Base-by-base conservation (phyloP, 1,140 invertebrate genomes). In the Drosophila sulfurigaster region DNA sequence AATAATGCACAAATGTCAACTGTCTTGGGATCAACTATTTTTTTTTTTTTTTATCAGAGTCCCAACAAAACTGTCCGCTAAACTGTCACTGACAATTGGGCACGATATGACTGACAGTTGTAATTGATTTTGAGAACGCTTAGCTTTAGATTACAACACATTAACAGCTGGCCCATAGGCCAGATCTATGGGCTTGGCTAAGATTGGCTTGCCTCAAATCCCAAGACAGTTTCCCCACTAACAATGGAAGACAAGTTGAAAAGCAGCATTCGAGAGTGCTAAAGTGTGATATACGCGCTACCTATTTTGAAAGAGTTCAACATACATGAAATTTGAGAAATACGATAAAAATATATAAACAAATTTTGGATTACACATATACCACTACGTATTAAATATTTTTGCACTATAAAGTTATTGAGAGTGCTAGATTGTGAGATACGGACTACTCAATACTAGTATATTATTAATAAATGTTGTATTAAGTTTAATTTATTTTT, bases 81-180 rank as follows among this genome's bases (percentile, higher is more conserved):
- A 86, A 88, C 68, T 86, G 82, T 86, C 82, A 86, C 64, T 45
- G 72, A 81, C 60, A 73, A 82, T 87, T 79, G 79, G 70, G 82
- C 67, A 82, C 76, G 81, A 82, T 73, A 79, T 82, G 82, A 88
- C 59, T 70, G 82, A 88, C 82, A 82, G 81, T 87, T 82, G 75
- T 87, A 86, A 86, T 87, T 86, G 82, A 82, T 86, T 86, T 87
- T 35, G 68, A 66, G 82, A 86, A 67, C 68, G 79, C 83, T 87
- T 88, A 86, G 79, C 79, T 73, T 73, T 73, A 75, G 82, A 79
- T 86, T 87, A 86, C 82, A 88, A 74, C 79, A 82, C 82, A 86
- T 87, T 86, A 86, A 74, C 75, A 57, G 49, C 48, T 57, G 46
- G 71, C 56, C 70, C 56, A 70, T 43, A 52, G 60, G 58, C 30